A percentile compares a stretch with the other conserved stretches of the same genome.
phyloP scores from a whole-genome alignment of 2,113 vertebrate species.

The Echinops telfairi region DNA sequence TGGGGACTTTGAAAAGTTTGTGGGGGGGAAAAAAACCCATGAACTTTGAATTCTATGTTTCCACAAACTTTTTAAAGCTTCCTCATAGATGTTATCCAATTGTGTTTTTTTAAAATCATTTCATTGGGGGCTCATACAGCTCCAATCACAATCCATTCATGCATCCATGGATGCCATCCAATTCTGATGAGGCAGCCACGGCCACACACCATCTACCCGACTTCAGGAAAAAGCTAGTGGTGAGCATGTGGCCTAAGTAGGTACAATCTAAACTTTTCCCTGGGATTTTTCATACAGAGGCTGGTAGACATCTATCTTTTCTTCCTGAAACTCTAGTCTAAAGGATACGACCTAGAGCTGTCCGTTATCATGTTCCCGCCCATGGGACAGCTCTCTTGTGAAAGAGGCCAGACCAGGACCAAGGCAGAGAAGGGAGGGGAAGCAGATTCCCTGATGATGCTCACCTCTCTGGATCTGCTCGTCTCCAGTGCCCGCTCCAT shows the following conservation, averaged over 20 bases:
- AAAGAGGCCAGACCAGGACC: background rate
- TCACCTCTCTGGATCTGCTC: background rate
- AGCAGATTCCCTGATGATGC: background rate
- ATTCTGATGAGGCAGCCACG: background rate
- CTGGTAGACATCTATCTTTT: background rate
- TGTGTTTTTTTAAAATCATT: background rate
- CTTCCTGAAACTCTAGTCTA: background rate
- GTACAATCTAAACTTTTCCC: background rate
- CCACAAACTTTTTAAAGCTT: no score
- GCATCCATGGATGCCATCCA: background rate
- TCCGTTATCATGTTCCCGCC: background rate
- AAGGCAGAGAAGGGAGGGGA: background rate
- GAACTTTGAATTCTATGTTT: no score
- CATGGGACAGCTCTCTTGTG: background rate
- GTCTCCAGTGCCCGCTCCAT: background rate
- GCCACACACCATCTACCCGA: no score
- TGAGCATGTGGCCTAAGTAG: background rate
- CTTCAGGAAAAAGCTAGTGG: background rate
- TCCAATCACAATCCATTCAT: no score
- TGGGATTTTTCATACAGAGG: background rate
- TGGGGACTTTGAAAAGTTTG: no score
- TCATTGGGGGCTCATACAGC: no score
- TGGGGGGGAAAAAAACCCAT: no score
- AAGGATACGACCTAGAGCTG: background rate
- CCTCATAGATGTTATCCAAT: background rate